Evolutionary conservation across 1,140 invertebrate genomes (phyloP).

Genomic region (Pentalonia nigronervosa): DNA sequence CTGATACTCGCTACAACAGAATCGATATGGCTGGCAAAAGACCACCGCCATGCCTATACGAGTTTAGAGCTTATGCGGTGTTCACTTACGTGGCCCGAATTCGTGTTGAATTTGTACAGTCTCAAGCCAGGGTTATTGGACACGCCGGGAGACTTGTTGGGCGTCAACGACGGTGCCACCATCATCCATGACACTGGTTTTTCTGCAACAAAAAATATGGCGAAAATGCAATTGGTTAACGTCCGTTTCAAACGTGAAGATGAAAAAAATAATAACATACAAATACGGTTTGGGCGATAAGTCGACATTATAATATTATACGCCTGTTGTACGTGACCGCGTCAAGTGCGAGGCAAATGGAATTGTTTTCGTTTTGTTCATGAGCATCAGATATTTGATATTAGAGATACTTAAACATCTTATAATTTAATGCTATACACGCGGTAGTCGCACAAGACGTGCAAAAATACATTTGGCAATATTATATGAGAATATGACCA

Average conservation of each 20-base stretch:
- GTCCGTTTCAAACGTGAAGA: background rate
- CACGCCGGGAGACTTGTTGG: constrained; percentile 74
- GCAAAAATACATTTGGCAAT: background rate
- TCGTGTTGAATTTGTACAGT: constrained; percentile 87
- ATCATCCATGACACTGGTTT: constrained; percentile 83
- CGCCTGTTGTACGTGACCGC: background rate
- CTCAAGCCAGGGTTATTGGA: constrained; percentile 88
- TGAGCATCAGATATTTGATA: background rate
- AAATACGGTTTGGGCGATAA: background rate
- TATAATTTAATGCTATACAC: background rate
- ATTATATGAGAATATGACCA: background rate
- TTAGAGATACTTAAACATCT: no score
- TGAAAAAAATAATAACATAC: background rate
- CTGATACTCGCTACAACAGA: background rate
- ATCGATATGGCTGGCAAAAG: background rate
- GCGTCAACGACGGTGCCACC: constrained; percentile 85
- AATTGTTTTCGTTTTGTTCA: background rate
- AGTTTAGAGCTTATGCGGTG: no score
- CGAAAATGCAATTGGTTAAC: background rate
- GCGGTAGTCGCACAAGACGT: background rate
- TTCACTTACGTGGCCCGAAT: constrained; percentile 75
- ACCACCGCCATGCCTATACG: no score
- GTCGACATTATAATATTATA: background rate
- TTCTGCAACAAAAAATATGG: constrained; percentile 66
- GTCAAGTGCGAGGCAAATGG: background rate